Percentiles rank a stretch among this genome's conserved stretches.
phyloP scores from a whole-genome alignment of 2,113 vertebrate genomes.

The Piliocolobus tephrosceles region DNA sequence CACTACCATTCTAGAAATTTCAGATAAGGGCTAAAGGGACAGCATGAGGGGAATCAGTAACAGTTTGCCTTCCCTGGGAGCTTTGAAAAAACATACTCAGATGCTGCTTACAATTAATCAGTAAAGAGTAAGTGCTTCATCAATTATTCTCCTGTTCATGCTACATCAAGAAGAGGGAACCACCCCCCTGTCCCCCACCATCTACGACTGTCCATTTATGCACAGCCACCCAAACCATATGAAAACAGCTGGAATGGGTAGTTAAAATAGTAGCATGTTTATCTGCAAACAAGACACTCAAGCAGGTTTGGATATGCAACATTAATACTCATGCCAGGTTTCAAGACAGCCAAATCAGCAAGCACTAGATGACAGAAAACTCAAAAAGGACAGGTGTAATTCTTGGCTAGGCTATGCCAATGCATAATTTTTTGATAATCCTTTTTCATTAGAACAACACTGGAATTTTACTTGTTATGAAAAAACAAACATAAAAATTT shows the following conservation, averaged over 20 bases:
- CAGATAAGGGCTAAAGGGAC: not conserved
- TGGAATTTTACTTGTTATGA: not conserved
- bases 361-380: not conserved
- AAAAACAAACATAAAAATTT: not conserved
- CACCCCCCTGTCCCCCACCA: rapidly evolving
- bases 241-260: not conserved
- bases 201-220: not conserved
- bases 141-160: not conserved
- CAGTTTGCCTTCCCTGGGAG: not conserved
- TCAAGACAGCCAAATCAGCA: not conserved
- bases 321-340: not conserved
- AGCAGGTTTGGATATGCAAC: not conserved
- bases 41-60: not conserved
- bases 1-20: not conserved
- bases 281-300: not conserved
- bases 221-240: not conserved
- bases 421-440: not conserved
- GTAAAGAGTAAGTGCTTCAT: not conserved
- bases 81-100: not conserved
- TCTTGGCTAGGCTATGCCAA: not conserved
- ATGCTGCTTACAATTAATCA: not conserved
- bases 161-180: not conserved
- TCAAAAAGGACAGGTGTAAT: not conserved
- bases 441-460: not conserved
- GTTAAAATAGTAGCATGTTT: not conserved